Conservation (phyloP, 2,888 invertebrate genomes). For the Keiferia lycopersicella region DNA sequence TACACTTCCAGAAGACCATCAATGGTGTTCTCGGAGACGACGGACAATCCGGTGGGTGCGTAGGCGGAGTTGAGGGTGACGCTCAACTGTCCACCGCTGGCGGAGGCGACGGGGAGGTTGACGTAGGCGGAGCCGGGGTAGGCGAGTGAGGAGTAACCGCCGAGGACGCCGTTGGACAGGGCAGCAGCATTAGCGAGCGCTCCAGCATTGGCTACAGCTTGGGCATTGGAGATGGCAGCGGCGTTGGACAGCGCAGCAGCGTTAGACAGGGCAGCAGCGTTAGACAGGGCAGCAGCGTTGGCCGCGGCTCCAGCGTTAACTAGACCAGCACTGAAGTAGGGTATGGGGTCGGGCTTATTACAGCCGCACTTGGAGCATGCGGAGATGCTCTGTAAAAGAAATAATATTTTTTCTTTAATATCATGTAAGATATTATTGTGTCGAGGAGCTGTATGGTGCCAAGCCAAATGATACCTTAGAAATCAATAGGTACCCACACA, state of each 20-base stretch:
- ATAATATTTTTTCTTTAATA: no score
- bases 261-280: neutral
- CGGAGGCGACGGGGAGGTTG: slow-evolving; percentile 25
- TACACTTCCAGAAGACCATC: slow-evolving; percentile 39
- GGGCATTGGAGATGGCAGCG: slow-evolving; percentile 12
- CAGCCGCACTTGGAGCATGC: slow-evolving; percentile 18
- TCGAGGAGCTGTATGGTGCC: no score
- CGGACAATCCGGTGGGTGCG: slow-evolving; percentile 47
- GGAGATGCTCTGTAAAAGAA: neutral
- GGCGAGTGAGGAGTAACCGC: neutral
- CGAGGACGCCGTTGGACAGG: neutral
- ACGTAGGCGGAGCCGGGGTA: neutral
- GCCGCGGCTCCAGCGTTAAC: neutral
- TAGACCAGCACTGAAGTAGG: neutral
- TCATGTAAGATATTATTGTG: no score
- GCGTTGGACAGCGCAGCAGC: no score
- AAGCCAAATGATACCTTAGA: no score
- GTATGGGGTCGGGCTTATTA: neutral
- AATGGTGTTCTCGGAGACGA: slow-evolving; percentile 43
- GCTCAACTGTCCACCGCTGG: slow-evolving; percentile 40
- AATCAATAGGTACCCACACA: no score
- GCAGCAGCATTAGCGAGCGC: neutral
- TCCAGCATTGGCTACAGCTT: neutral
- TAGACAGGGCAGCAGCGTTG: neutral
- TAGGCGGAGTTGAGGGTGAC: slow-evolving; percentile 47